Conservation (phyloP, 2,888 invertebrate species). For the Drosophila hamatofila region DNA sequence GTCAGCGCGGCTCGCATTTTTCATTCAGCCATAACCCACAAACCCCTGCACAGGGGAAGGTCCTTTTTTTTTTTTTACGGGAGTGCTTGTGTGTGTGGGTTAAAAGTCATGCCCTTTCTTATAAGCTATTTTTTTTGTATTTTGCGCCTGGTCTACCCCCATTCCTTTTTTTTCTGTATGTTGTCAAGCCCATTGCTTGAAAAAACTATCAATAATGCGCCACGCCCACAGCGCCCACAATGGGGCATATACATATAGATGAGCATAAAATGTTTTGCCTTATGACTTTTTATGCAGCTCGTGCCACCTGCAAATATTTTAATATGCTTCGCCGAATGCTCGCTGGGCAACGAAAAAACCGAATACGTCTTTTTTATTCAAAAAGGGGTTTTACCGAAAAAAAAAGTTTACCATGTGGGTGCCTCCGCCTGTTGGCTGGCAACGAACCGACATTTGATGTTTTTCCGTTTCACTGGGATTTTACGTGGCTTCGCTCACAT, state of each 20-base stretch:
- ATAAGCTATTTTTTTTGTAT: slow-evolving; percentile 11
- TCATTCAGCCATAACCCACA: slow-evolving; percentile 25
- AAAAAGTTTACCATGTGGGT: slow-evolving; percentile 24
- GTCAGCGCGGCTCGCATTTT: slow-evolving; percentile 58
- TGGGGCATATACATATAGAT: slow-evolving; percentile 25
- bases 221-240: slow-evolving; percentile 49
- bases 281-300: slow-evolving; percentile 76
- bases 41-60: slow-evolving; percentile 10
- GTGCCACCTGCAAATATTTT: slow-evolving; percentile 73
- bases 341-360: slow-evolving; percentile 9
- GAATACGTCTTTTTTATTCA: not conserved
- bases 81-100: slow-evolving; percentile 9
- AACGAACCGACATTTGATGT: slow-evolving; percentile 26
- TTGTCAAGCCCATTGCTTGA: slow-evolving; percentile 62
- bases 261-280: slow-evolving; percentile 74
- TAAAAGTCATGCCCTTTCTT: slow-evolving; percentile 64
- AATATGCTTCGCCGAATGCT: slow-evolving; percentile 69
- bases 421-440: slow-evolving; percentile 4
- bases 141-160: not conserved
- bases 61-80: not conserved
- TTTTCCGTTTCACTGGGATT: slow-evolving; percentile 47
- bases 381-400: not conserved
- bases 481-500: slow-evolving; percentile 58
- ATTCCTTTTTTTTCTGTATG: not conserved
- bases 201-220: slow-evolving; percentile 77